These are phyloP conservation scores for Lithophane semibrunnea DNA, from an alignment of 2,888 invertebrate genomes.

Conservation along the genomic window DNA sequence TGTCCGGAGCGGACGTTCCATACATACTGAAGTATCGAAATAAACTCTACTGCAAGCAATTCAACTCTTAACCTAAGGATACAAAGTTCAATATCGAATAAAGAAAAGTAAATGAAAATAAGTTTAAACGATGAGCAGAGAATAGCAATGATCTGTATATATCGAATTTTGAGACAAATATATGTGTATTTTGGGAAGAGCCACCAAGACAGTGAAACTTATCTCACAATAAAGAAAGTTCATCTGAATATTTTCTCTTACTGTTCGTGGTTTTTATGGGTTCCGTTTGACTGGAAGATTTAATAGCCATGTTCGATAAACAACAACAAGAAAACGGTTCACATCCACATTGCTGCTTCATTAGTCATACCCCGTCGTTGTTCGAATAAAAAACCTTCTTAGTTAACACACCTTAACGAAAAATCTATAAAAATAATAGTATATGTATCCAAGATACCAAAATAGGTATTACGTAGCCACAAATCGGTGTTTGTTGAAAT, in stretches of 20 bases:
- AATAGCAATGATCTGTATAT: conserved; percentile 56
- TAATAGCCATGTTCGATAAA: conserved; percentile 50
- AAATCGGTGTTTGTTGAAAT: conserved; percentile 67
- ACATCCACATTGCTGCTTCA: conserved; percentile 31
- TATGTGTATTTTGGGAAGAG: conserved; percentile 50
- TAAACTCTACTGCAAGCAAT: conserved; percentile 33
- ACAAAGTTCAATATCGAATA: conserved; percentile 45
- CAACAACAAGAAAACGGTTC: conserved; percentile 37
- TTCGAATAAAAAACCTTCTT: conserved; percentile 24
- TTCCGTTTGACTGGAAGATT: conserved; percentile 49
- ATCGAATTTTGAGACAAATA: conserved; percentile 46
- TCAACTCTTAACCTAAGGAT: conserved; percentile 20
- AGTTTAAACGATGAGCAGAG: conserved; percentile 47
- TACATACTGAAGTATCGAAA: conserved; percentile 67
- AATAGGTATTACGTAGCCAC: conserved; percentile 44
- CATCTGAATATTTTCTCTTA: conserved; percentile 61
- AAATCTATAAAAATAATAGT: conserved; percentile 23
- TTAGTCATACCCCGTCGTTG: conserved; percentile 47
- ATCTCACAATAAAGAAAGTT: conserved; percentile 50
- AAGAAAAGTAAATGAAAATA: conserved; percentile 13
- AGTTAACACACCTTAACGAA: conserved; percentile 16
- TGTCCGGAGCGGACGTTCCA: conserved; percentile 81
- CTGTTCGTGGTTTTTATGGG: conserved; percentile 24
- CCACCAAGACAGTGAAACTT: conserved; percentile 39
- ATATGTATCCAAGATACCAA: conserved; percentile 29